A percentile compares a stretch with the other conserved stretches of the same genome.
Evolutionary conservation across 2,797 vertebrate genomes (phyloP).

Genomic region (Sebastes taczanowskii): DNA sequence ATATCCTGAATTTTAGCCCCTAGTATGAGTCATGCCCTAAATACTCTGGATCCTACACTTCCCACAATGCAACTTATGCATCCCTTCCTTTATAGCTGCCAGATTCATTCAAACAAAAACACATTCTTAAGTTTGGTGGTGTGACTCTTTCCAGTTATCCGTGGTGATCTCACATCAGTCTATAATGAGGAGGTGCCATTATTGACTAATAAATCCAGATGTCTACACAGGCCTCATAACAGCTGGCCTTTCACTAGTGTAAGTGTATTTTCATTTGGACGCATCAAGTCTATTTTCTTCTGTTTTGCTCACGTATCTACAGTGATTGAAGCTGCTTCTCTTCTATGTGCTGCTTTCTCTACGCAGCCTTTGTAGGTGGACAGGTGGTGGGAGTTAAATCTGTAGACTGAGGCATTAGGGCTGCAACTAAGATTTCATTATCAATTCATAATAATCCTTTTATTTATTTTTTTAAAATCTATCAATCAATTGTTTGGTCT

Average conservation of each 20-base stretch:
- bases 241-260: neutral
- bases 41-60: neutral
- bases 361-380: no score
- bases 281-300: neutral
- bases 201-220: neutral
- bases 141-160: neutral
- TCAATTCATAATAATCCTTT: neutral
- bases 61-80: neutral
- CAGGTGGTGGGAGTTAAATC: no score
- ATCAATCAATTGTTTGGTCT: neutral
- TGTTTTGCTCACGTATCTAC: neutral
- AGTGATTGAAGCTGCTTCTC: neutral
- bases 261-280: neutral
- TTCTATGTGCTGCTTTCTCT: neutral
- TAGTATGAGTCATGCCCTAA: neutral
- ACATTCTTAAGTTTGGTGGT: neutral
- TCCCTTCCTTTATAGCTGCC: neutral
- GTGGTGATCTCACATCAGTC: neutral
- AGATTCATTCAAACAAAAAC: neutral
- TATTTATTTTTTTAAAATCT: neutral
- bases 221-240: neutral
- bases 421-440: neutral
- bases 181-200: neutral
- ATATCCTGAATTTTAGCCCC: neutral
- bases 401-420: neutral